phyloP scores from a whole-genome alignment of 2,888 invertebrate species.

The Catocala sponsa region DNA sequence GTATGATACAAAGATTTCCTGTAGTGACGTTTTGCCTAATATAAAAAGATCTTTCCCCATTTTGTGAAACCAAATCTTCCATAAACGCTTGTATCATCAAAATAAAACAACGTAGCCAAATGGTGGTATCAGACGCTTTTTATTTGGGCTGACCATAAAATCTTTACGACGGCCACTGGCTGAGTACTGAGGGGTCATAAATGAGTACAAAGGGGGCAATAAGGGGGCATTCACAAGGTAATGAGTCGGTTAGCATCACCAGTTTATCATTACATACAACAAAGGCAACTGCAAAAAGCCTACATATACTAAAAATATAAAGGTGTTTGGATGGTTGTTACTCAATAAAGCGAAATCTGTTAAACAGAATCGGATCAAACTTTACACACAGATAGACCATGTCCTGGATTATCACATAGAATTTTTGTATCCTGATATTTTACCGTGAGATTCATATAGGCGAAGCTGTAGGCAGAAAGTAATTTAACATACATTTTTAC shows the following conservation, averaged over 20 bases:
- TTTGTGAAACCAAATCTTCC: not conserved
- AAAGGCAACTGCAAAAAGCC: not conserved
- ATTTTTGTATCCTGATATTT: too few relatives aligned
- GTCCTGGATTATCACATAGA: too few relatives aligned
- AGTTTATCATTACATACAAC: not conserved
- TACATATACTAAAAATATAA: too few relatives aligned
- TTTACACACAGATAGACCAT: too few relatives aligned
- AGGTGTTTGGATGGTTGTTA: too few relatives aligned
- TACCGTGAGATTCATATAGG: too few relatives aligned
- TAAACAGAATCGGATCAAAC: too few relatives aligned
- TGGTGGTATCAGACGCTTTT: constrained; percentile 38
- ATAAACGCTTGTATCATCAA: constrained; percentile 21
- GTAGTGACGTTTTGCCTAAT: too few relatives aligned
- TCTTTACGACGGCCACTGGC: constrained; percentile 25
- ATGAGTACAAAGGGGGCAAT: constrained; percentile 1
- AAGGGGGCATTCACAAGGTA: not conserved
- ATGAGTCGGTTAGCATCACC: constrained; percentile 7
- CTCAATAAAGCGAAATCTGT: too few relatives aligned
- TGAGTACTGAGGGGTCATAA: not conserved
- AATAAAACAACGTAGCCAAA: constrained; percentile 31
- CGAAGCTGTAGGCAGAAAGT: too few relatives aligned
- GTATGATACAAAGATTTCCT: not conserved
- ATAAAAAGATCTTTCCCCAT: too few relatives aligned
- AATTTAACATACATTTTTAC: too few relatives aligned
- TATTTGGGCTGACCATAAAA: constrained; percentile 37